Base-by-base conservation (phyloP, 1,140 invertebrate genomes). In the Euwallacea similis region DNA sequence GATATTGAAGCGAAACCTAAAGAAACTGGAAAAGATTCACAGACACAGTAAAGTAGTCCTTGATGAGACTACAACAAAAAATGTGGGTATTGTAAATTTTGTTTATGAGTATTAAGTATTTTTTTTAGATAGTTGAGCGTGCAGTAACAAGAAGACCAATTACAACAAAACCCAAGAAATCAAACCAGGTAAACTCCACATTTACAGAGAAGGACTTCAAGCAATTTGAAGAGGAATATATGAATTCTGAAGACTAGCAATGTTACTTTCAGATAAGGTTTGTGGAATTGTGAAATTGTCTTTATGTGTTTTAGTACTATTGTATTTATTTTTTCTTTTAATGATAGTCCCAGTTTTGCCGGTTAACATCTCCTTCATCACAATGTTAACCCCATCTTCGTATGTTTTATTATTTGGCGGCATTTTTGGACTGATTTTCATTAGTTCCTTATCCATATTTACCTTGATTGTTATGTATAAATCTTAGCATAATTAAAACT, bases 171-270 rank as follows among this genome's bases (percentile, higher is more conserved):
- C 78, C 79, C 44, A 78, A 79, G 62, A 59, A 71, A 7, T 82
- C 83, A 56, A 79, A 82, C 65, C 74, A 81, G 61, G 81, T 85
- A 58, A 82, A 81, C 33, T 85, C 86, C 13, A 79, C 83, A 9
- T 87, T 87, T 75, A 84, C 86, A 0, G 85, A 86, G 66, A 85
- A 85, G 75, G 81, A 84, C 72, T 85, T 84, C 63, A 77, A 83
- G 62, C 79, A 82, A 58, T 86, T 85, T 79, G 84, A 87, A 76
- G 79, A 81, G 42, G 82, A 84, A 71, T 83, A 83, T 59, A 81
- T 83, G 70, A 82, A 80, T 66, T 55, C 50, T 42, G 47, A 66
- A 55, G 42, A 59, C 44, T 44, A 47, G 44, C 80, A 78, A 78
- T 76, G 74, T 9, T 58, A 2, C 11, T 77, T 7, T 70, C 75